Conservation (phyloP, 2,888 invertebrate species). For the Uloborus plumipes region DNA sequence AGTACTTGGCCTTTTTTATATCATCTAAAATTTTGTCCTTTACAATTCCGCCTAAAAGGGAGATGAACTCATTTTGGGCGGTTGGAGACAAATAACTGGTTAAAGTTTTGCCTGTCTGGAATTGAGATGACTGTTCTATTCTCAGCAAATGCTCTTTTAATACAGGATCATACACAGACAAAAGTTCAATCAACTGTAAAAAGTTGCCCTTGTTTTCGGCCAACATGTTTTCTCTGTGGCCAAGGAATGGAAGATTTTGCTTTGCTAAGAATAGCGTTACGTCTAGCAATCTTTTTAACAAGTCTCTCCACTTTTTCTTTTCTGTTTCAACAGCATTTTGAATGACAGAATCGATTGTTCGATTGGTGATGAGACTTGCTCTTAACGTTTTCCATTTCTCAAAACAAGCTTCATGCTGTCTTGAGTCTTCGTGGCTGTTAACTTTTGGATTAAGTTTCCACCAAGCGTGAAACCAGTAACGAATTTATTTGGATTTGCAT, state of each 20-base stretch:
- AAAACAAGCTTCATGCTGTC: neutral
- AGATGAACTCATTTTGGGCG: neutral
- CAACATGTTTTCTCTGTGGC: neutral
- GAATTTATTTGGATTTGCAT: no score
- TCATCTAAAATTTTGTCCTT: neutral
- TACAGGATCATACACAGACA: neutral
- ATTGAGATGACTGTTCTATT: neutral
- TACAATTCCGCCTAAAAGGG: neutral
- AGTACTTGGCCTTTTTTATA: neutral
- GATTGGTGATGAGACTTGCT: neutral
- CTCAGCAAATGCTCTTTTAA: neutral
- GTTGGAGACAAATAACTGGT: neutral
- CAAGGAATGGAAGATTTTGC: neutral
- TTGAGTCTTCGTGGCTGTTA: neutral
- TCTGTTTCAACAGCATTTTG: neutral
- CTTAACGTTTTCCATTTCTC: slow-evolving; percentile 1
- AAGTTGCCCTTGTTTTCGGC: neutral
- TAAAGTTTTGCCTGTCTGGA: neutral
- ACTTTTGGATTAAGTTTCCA: neutral
- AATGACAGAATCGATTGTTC: neutral
- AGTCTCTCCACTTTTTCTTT: neutral
- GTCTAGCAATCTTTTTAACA: neutral
- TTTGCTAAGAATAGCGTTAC: neutral
- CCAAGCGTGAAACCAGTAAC: neutral
- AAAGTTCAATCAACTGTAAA: neutral